Base-by-base conservation (phyloP, 2,888 invertebrate genomes). In the Galeopsomyia nigrocyanea region DNA sequence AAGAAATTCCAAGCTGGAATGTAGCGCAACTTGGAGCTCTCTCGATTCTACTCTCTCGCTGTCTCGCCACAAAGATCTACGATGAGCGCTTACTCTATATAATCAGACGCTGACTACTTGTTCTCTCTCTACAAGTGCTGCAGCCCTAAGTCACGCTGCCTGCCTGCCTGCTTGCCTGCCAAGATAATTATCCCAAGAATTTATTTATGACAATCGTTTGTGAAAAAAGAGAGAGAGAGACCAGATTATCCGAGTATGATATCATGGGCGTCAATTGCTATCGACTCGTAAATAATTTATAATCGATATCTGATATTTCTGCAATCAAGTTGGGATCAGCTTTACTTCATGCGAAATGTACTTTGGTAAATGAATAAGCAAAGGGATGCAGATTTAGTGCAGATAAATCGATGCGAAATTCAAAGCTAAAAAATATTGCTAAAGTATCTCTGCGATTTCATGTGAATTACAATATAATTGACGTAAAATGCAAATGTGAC, bases 81-180 rank as follows among this genome's bases (percentile, higher is more conserved):
- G 57, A 73, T 77, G 74, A 67, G 73, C 75, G 76, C 71, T 75
- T 76, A 77, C 73, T 75, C 77, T 73, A 78, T 63, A 78, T 78
- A 77, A 68, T 49, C 61, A 39, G 39, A 13, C 10, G 39, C 39
- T 39, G 39, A 39, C 39, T 39, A 7, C 39, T 10, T 1, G 2
- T 10, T 39, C 7, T 39, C 7, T 39, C 26, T 26, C 26, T 5
- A 5, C 5, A 26, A 39, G 39, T 39, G 13, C 13, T 7, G 39
- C 39, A 10, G 7, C 7, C 10, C 13, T 39, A 39, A 39, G 1
- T 39, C 39, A 39, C 10, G 39, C 39, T 13, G 39, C 39, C 26
- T 39, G 39, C 39, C 7, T 26, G 26, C 26, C 39, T 13, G 39
- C 39, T 5, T 39, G 39, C 39, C 7, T 26, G 26, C 26, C 26